These are phyloP conservation scores for Monodelphis domestica DNA, from an alignment of 2,797 vertebrate genomes.

Conservation along the genomic window DNA sequence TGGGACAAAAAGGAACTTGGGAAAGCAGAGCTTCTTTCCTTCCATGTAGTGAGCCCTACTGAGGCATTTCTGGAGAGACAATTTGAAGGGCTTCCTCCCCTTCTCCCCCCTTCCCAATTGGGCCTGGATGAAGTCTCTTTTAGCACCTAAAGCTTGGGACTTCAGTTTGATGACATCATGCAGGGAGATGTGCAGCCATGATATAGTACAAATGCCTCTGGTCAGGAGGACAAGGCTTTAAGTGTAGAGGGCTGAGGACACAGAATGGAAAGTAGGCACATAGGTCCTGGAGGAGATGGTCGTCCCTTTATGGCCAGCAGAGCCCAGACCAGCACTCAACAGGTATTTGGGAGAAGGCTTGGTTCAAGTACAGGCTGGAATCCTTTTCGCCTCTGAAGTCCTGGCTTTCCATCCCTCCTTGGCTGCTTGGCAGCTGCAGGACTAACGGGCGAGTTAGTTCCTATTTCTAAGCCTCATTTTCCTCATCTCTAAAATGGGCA, in stretches of 20 bases:
- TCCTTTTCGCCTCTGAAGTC: too few relatives aligned
- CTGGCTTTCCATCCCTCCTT: background rate
- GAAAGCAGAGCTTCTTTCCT: conserved; percentile 56
- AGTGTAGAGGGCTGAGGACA: background rate
- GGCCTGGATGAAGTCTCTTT: background rate
- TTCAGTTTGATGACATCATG: background rate
- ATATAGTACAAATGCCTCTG: background rate
- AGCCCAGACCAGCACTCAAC: background rate
- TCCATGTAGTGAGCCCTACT: conserved; percentile 70
- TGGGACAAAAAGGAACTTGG: conserved; percentile 61
- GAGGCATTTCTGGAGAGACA: too few relatives aligned
- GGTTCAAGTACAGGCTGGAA: background rate
- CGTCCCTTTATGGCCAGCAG: background rate
- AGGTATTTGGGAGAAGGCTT: background rate
- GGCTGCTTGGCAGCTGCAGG: background rate
- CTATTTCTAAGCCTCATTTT: background rate
- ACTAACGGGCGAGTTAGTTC: background rate
- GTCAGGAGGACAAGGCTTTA: background rate
- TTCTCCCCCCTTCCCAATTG: background rate
- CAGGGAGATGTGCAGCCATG: background rate
- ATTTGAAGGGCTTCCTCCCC: background rate
- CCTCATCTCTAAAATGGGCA: background rate
- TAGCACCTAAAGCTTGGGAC: background rate
- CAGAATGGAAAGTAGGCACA: background rate
- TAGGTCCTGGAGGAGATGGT: background rate